Base-by-base conservation (phyloP, 2,888 invertebrate species). In the Drosophila pseudotakahashii region DNA sequence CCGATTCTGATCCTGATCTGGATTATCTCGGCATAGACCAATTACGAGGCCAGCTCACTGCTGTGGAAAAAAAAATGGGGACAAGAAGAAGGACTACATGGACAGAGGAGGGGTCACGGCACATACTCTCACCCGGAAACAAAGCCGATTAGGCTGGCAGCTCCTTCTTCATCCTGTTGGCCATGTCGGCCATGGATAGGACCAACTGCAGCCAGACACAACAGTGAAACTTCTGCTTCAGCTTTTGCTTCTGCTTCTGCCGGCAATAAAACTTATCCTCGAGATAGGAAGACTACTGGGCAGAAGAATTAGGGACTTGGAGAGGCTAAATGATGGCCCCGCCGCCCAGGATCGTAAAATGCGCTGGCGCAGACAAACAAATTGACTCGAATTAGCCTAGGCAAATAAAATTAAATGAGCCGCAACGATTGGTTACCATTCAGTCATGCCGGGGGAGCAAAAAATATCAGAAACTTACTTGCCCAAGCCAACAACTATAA, bases 321-420 rank as follows among this genome's bases (percentile, higher is more conserved):
- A 9, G 42, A 13, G 67, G 11, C 67, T 66, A 66, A 66, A 39
- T 67, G 67, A 64, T 64, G 66, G 66, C 32, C 34, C 45, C 16
- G 42, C 42, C n/a, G 32, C 32, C 26, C 13, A n/a, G 36, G 23
- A 34, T 45, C 68, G 76, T 78, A 64, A 75, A 72, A 63, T 70
- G 61, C 67, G 39, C 45, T 67, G 58, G 58, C 23, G 66, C 58
- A 72, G 72, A 68, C 70, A 82, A 75, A 70, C 80, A 81, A 81
- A 86, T 86, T 82, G 73, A 71, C 73, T 82, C 42, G 80, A 82
- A 79, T 79, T 79, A 60, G 71, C 58, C 71, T 68, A 51, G 60
- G 74, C 50, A 67, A 77, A 83, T 83, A 72, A 80, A 83, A 68
- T 60, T 59, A 78, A 80, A 76, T 87, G 81, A 70, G 70, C 74